phyloP scores from a whole-genome alignment of 2,888 invertebrate species.

The Caenorhabditis drosophilae region DNA sequence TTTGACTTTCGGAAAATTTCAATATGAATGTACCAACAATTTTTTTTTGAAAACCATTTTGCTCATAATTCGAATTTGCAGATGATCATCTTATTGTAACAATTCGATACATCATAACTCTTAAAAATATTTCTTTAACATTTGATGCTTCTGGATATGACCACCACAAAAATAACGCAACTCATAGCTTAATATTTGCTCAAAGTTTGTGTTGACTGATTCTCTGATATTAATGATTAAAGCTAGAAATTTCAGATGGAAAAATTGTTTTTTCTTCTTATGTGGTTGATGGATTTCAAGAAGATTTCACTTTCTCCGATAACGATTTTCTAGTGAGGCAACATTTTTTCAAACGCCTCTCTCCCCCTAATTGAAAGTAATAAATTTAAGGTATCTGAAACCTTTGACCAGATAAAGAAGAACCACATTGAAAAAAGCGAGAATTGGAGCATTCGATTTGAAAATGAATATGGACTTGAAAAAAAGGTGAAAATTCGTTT shows the following conservation, averaged over 20 bases:
- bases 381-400: neutral
- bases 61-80: neutral
- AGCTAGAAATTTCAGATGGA: no score
- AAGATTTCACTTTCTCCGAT: neutral
- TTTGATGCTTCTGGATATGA: neutral
- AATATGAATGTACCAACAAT: constrained; percentile 2
- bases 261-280: neutral
- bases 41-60: neutral
- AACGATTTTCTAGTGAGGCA: neutral
- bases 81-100: neutral
- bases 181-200: neutral
- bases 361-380: no score
- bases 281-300: neutral
- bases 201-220: no score
- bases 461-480: constrained; percentile 1
- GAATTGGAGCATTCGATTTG: neutral
- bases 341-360: no score
- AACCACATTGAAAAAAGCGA: no score
- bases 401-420: neutral
- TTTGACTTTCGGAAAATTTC: neutral
- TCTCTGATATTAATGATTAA: no score
- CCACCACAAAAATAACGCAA: neutral
- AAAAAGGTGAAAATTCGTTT: neutral
- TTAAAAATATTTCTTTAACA: neutral
- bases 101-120: neutral